A percentile compares a stretch with the other conserved stretches of the same genome.
phyloP scores from a whole-genome alignment of 2,888 invertebrate species.

The Eretmocerus hayati region DNA sequence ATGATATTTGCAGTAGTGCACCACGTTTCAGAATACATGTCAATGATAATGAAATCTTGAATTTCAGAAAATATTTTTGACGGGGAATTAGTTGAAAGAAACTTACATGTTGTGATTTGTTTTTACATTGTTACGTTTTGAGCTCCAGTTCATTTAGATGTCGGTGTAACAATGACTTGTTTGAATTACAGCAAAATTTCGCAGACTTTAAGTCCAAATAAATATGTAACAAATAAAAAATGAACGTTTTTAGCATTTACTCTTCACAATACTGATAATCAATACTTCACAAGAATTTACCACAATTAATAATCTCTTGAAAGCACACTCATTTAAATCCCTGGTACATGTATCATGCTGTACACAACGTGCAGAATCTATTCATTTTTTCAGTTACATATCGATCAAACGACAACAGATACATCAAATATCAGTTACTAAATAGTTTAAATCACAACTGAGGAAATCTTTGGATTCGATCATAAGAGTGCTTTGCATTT shows the following conservation, averaged over 20 bases:
- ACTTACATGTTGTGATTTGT: conserved; percentile 47
- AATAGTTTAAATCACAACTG: conserved; percentile 20
- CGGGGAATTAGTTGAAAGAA: conserved; percentile 38
- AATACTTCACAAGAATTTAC: conserved; percentile 18
- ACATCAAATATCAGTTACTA: conserved; percentile 5
- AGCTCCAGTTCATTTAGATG: conserved; percentile 48
- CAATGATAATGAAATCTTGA: conserved; percentile 8
- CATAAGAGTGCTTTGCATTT: background rate
- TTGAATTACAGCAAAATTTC: conserved; percentile 48
- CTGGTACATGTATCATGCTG: conserved; percentile 23
- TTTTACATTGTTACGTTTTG: conserved; percentile 45
- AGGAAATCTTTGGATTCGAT: conserved; percentile 2
- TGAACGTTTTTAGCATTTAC: conserved; percentile 32
- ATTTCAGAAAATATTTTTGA: conserved; percentile 27
- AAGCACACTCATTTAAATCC: conserved; percentile 15
- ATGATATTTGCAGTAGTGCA: conserved; percentile 14
- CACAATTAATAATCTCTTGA: conserved; percentile 14
- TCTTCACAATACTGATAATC: conserved; percentile 13
- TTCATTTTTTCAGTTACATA: conserved; percentile 6
- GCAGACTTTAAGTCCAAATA: conserved; percentile 46
- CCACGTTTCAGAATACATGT: conserved; percentile 14
- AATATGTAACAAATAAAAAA: conserved; percentile 47
- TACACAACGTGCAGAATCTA: conserved; percentile 22
- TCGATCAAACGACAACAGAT: conserved; percentile 8
- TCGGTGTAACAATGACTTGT: conserved; percentile 47